Evolutionary conservation across 2,888 invertebrate genomes (phyloP).

Genomic region (Bruchidius siliquastri): DNA sequence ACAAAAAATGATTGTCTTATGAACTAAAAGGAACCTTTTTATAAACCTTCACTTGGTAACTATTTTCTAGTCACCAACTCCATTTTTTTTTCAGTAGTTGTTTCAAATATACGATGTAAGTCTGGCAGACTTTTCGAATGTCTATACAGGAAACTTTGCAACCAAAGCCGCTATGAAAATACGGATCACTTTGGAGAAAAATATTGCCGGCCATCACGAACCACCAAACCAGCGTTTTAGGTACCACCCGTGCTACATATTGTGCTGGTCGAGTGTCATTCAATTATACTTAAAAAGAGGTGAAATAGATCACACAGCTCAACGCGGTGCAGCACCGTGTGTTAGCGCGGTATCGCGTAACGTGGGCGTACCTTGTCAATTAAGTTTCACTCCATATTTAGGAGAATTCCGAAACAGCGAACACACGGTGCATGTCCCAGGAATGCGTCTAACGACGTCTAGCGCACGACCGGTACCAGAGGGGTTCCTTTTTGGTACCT

Average conservation of each 20-base stretch:
- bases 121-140: too few species aligned
- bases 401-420: constrained; percentile 31
- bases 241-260: neutral
- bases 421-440: constrained; percentile 29
- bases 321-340: neutral
- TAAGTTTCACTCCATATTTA: constrained; percentile 41
- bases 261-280: neutral
- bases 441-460: constrained; percentile 21
- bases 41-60: too few species aligned
- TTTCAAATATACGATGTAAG: too few species aligned
- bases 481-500: neutral
- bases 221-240: too few species aligned
- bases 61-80: too few species aligned
- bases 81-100: too few species aligned
- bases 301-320: neutral
- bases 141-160: too few species aligned
- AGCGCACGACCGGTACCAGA: neutral
- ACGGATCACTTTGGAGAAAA: too few species aligned
- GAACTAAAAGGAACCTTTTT: too few species aligned
- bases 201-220: too few species aligned
- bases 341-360: neutral
- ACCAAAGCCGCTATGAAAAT: too few species aligned
- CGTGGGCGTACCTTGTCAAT: constrained; percentile 29
- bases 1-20: too few species aligned
- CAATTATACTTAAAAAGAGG: neutral